Evolutionary conservation across 2,888 invertebrate species (phyloP), one percentile per base, ranked within the genome.

Genomic region (Embidobia sp.): DNA sequence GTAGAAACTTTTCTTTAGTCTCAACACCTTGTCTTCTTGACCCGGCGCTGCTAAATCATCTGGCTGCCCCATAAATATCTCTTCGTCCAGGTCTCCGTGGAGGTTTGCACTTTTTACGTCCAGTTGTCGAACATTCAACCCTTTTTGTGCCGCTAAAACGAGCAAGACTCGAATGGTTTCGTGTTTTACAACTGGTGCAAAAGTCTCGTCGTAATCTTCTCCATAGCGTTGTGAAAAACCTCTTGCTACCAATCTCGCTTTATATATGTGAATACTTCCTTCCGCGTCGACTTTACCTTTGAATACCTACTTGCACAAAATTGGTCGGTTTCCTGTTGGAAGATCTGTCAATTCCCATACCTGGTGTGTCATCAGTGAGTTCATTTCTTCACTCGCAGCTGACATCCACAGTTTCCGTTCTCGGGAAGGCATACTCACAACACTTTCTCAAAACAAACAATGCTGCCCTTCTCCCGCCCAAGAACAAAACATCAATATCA

Each of bases 21-120:
- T 77, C 61, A 86, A 89, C 1, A 88, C 86, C 15, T 53, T 40
- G 11, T 31, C 13, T 66, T 37, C 59, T 7, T 51, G 51, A 1
- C 80, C 72, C 8, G 80, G 83, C 64, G 85, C 82, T 13, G 78
- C 55, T 57, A 77, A 87, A 3, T 86, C 86, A 49, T 84, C 78
- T 48, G 87, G 88, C 40, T 87, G 87, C 19, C 81, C 63, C 85
- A 86, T 85, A 35, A 81, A 87, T 3, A 88, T 81, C 8, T 79
- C 80, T 63, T 44, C 44, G 5, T 44, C 11, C 11, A 44, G 10
- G 8, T 44, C 26, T 1, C 22, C 44, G 10, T 44, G 85, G 3
- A 86, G 57, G 59, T 85, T 86, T 0, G 85, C 85, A 15, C 83
- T 86, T 53, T 82, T 83, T 5, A 85, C 78, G n/a, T n/a, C n/a